phyloP scores from a whole-genome alignment of 2,888 invertebrate genomes.

The Tetranychus truncatus region DNA sequence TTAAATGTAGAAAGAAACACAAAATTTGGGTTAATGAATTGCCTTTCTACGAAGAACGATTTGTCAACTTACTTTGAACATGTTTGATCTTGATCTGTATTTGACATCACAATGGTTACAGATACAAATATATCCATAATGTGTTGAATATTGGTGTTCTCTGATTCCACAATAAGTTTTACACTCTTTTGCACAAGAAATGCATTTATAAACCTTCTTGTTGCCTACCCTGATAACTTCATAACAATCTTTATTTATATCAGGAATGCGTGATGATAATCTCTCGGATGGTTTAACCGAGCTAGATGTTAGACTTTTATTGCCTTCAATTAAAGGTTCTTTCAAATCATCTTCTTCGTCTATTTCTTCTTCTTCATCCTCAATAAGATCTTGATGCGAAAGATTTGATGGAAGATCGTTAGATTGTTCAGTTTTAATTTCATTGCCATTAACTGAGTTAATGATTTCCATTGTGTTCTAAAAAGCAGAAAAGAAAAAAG shows the following conservation, averaged over 20 bases:
- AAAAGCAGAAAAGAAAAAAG: background rate
- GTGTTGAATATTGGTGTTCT: constrained; percentile 2
- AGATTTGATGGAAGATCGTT: background rate
- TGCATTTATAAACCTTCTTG: background rate
- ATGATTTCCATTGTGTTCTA: background rate
- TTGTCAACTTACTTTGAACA: background rate
- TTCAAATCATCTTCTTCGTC: background rate
- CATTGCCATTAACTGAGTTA: background rate
- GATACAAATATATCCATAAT: background rate
- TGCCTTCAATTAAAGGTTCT: background rate
- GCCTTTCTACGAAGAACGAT: too few species aligned
- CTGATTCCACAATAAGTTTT: constrained; percentile 6
- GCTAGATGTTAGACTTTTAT: background rate
- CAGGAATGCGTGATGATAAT: background rate
- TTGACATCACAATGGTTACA: constrained; percentile 10
- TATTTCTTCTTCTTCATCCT: background rate
- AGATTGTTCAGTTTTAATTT: background rate
- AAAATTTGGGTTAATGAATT: background rate
- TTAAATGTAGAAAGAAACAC: background rate
- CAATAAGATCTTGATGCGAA: background rate
- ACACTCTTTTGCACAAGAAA: background rate
- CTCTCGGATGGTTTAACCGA: constrained; percentile 4
- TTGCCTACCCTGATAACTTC: background rate
- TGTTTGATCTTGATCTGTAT: constrained; percentile 1
- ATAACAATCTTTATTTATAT: constrained; percentile 9